A percentile compares a stretch with the other conserved stretches of the same genome.
phyloP scores from a whole-genome alignment of 1,140 invertebrate genomes.

The Ladona fulva region DNA sequence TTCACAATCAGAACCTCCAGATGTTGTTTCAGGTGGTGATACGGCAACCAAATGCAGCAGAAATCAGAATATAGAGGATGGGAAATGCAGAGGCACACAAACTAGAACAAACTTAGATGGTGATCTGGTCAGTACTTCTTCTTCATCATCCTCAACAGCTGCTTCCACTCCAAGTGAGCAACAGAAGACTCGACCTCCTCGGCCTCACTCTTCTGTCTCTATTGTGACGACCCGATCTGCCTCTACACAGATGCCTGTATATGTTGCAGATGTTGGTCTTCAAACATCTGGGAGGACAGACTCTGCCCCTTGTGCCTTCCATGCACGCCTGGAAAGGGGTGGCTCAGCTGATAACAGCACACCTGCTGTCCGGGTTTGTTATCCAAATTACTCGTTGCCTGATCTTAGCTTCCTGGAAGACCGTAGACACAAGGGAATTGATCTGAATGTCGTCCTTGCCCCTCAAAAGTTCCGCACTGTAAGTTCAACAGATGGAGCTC shows the following conservation, averaged over 20 bases:
- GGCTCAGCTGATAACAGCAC: slow-evolving; percentile 12
- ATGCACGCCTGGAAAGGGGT: slow-evolving; percentile 12
- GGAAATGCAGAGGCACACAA: slow-evolving; percentile 27
- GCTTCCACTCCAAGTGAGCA: background rate
- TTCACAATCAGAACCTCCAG: too few species aligned
- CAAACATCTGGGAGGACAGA: slow-evolving; percentile 47
- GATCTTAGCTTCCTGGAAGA: slow-evolving; percentile 74
- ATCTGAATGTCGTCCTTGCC: slow-evolving; percentile 48
- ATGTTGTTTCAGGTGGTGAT: too few species aligned
- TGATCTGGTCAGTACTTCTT: background rate
- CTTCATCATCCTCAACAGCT: background rate
- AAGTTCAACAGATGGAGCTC: background rate
- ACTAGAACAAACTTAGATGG: slow-evolving; percentile 9
- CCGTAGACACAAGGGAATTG: slow-evolving; percentile 38
- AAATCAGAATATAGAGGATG: slow-evolving; percentile 31
- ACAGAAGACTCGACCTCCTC: background rate
- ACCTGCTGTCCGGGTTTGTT: slow-evolving; percentile 72
- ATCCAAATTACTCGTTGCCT: slow-evolving; percentile 84
- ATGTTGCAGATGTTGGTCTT: slow-evolving; percentile 59
- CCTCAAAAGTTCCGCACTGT: slow-evolving; percentile 38
- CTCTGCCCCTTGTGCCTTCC: slow-evolving; percentile 6
- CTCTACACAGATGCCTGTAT: slow-evolving; percentile 45
- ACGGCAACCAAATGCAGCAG: slow-evolving; percentile 35
- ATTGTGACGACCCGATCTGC: slow-evolving; percentile 37
- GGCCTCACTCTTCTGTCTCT: background rate